Evolutionary conservation across 2,113 vertebrate genomes (phyloP).

Genomic region (Heterochromis multidens): DNA sequence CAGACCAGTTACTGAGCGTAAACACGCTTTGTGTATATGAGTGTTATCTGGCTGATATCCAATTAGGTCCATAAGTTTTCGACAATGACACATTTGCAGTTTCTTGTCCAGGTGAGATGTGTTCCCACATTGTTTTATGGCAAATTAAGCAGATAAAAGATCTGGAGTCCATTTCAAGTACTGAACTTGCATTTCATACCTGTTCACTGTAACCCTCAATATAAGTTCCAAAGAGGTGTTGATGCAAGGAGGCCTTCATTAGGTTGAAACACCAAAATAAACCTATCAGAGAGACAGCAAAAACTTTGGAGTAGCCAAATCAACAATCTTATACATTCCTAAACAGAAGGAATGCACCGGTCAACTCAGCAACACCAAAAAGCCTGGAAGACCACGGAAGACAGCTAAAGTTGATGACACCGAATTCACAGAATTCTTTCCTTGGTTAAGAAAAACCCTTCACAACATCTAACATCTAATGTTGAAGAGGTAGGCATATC

Average conservation of each 20-base stretch:
- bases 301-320: neutral
- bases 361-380: neutral
- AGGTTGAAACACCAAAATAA: neutral
- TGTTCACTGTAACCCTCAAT: too few species aligned
- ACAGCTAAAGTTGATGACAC: neutral
- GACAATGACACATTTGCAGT: neutral
- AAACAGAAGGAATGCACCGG: neutral
- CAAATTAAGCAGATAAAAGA: neutral
- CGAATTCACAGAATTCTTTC: neutral
- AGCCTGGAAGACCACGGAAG: neutral
- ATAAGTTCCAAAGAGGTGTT: neutral
- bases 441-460: neutral
- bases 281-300: neutral
- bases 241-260: neutral
- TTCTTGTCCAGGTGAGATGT: too few species aligned
- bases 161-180: neutral
- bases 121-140: neutral
- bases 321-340: neutral
- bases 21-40: neutral
- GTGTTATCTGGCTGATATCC: neutral
- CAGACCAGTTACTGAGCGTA: too few species aligned
- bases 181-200: too few species aligned
- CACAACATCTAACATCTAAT: neutral
- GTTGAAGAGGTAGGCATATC: neutral
- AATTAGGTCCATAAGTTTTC: neutral